These are phyloP conservation scores for Athene cunicularia DNA, from an alignment of 2,113 vertebrate genomes.

Conservation along the genomic window DNA sequence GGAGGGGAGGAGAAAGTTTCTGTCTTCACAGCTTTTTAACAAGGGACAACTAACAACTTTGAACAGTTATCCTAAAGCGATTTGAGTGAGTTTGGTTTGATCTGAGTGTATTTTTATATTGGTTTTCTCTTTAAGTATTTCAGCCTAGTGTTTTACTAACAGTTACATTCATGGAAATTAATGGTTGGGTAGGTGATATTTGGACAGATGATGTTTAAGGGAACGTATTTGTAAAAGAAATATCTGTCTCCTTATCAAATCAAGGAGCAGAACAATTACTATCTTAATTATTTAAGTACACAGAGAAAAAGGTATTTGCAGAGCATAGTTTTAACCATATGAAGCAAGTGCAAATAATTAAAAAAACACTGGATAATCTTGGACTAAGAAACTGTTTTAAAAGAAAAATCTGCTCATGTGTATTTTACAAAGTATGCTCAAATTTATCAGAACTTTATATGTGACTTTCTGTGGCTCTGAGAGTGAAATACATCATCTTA, in stretches of 20 bases:
- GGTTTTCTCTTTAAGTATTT: not conserved
- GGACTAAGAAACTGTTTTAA: not conserved
- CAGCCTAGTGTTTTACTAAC: not conserved
- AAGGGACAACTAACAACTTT: not conserved
- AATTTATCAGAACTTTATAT: not conserved
- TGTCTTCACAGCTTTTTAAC: not conserved
- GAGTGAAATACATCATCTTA: not conserved
- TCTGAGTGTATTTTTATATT: not conserved
- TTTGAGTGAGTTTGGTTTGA: not conserved
- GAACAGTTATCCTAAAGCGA: not conserved
- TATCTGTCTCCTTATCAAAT: not conserved
- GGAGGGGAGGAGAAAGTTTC: not conserved
- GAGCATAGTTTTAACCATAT: not conserved
- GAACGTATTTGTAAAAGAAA: not conserved
- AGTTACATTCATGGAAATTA: not conserved
- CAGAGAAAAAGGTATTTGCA: not conserved
- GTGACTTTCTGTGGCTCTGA: not conserved
- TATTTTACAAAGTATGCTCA: not conserved
- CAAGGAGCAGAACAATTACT: not conserved
- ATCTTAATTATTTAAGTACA: not conserved
- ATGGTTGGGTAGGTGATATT: not conserved
- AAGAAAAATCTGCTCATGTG: not conserved
- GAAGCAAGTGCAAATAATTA: not conserved
- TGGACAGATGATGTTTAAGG: not conserved
- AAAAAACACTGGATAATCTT: not conserved